Evolutionary conservation across 2,113 vertebrate species (phyloP).

Genomic region (Ascaphus truei): DNA sequence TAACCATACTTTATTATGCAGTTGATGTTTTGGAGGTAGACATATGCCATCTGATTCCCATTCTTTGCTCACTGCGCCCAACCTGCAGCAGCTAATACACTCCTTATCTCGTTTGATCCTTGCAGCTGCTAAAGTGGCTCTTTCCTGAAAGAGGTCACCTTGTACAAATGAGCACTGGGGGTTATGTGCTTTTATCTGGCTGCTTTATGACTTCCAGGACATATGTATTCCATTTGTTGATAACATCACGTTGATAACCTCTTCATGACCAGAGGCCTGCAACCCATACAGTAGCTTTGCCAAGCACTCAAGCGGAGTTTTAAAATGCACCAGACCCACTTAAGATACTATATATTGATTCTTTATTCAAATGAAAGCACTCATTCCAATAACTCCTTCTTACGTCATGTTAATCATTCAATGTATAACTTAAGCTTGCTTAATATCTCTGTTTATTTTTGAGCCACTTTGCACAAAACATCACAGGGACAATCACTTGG

Average conservation of each 20-base stretch:
- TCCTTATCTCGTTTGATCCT: slow-evolving; percentile 8
- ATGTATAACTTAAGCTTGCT: too few relatives aligned
- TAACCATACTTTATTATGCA: neutral
- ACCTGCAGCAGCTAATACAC: neutral
- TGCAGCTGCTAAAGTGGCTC: neutral
- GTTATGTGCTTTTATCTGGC: neutral
- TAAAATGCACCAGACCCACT: too few relatives aligned
- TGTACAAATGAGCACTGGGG: neutral
- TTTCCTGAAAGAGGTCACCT: neutral
- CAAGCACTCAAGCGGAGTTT: too few relatives aligned
- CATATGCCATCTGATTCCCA: neutral
- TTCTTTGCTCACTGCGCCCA: neutral
- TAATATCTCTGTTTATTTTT: too few relatives aligned
- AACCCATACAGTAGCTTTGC: too few relatives aligned
- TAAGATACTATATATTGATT: too few relatives aligned
- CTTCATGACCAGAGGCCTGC: neutral
- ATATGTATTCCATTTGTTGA: neutral
- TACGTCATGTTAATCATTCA: too few relatives aligned
- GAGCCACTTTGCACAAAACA: neutral
- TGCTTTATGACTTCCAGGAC: neutral
- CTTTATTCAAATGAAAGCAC: too few relatives aligned
- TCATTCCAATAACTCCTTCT: too few relatives aligned
- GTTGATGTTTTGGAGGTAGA: neutral
- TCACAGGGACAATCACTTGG: neutral
- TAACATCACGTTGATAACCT: slow-evolving; percentile 2